Evolutionary conservation across 2,113 vertebrate genomes (phyloP).

Genomic region (Osmerus mordax): DNA sequence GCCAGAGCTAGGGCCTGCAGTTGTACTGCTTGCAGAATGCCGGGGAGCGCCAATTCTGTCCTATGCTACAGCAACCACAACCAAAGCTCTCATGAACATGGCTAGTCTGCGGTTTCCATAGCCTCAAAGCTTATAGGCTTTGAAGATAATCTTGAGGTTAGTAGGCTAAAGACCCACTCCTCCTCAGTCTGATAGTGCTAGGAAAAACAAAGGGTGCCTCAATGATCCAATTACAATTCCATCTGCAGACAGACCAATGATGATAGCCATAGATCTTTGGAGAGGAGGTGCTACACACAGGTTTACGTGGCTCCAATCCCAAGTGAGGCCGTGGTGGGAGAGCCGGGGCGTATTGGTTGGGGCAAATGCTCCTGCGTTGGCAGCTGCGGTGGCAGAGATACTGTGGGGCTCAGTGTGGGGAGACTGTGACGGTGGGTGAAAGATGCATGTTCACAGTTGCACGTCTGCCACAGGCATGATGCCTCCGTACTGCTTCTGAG

Average conservation of each 20-base stretch:
- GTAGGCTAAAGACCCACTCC: too few relatives aligned
- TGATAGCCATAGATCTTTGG: background rate
- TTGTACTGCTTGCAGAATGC: background rate
- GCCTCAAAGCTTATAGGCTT: too few relatives aligned
- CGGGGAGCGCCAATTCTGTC: background rate
- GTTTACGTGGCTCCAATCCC: background rate
- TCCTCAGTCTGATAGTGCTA: too few relatives aligned
- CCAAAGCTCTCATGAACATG: background rate
- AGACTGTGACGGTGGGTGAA: background rate
- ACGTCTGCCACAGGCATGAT: background rate
- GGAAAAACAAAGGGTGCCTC: too few relatives aligned
- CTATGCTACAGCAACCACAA: background rate
- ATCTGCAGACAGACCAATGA: too few relatives aligned
- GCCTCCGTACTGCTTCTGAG: background rate
- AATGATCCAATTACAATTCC: too few relatives aligned
- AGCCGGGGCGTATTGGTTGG: background rate
- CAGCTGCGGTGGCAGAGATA: slow-evolving; percentile 2
- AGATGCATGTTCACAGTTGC: slow-evolving; percentile 14
- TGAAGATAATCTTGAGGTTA: too few relatives aligned
- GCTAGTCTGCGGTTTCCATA: too few relatives aligned
- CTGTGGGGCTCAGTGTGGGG: background rate
- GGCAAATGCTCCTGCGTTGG: background rate
- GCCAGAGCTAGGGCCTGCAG: background rate
- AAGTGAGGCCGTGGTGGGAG: background rate
- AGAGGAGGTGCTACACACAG: background rate